Conservation (phyloP, 2,888 invertebrate species). For the Amblyjoppa fuscipennis region DNA sequence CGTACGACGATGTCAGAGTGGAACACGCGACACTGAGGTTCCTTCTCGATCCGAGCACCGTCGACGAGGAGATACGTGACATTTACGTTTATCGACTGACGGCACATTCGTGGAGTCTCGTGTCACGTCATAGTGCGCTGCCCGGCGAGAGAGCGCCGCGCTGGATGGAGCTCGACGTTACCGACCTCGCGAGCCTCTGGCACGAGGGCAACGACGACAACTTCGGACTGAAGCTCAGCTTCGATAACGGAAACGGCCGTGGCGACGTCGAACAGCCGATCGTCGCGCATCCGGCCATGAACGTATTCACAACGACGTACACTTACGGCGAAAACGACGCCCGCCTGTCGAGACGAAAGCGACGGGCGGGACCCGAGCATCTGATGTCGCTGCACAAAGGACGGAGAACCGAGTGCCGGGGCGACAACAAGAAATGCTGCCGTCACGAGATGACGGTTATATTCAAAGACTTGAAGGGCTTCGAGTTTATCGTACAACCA, state of each 20-base stretch:
- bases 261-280: constrained; percentile 55
- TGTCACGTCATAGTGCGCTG: constrained; percentile 82
- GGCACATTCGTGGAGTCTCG: constrained; percentile 77
- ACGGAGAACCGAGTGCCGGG: constrained; percentile 86
- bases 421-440: constrained; percentile 88
- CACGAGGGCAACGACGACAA: constrained; percentile 84
- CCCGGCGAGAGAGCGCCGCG: constrained; percentile 83
- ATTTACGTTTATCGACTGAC: constrained; percentile 75
- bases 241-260: constrained; percentile 77
- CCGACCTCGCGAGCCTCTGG: constrained; percentile 86
- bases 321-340: constrained; percentile 67
- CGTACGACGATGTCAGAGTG: constrained; percentile 75
- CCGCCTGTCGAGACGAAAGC: constrained; percentile 63
- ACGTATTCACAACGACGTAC: constrained; percentile 75
- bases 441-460: constrained; percentile 89
- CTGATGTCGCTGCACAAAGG: constrained; percentile 83
- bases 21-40: constrained; percentile 86
- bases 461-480: constrained; percentile 89
- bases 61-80: constrained; percentile 63
- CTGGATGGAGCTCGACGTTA: constrained; percentile 89
- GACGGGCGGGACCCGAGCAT: constrained; percentile 74
- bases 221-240: constrained; percentile 87
- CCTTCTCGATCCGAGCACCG: constrained; percentile 76
- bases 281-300: constrained; percentile 81
- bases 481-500: constrained; percentile 90